Conservation (phyloP, 1,140 invertebrate species). For the Drosophila repletoides region DNA sequence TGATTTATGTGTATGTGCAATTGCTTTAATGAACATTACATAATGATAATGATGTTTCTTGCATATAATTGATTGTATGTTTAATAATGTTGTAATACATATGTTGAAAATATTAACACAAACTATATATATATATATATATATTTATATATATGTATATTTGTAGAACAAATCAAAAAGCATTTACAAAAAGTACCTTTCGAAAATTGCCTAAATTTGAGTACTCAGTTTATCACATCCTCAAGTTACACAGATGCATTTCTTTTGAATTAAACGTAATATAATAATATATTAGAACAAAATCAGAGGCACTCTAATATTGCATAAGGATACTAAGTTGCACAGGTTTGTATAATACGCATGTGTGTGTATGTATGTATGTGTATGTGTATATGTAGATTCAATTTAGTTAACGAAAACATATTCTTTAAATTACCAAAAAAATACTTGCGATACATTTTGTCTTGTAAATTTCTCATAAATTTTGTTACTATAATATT, state of each 20-base stretch:
- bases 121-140: conserved; percentile 26
- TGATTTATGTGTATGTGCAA: conserved; percentile 55
- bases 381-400: conserved; percentile 32
- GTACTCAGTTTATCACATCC: conserved; percentile 76
- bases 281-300: conserved; percentile 54
- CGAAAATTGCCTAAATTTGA: conserved; percentile 79
- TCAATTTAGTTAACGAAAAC: conserved; percentile 28
- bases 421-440: conserved; percentile 35
- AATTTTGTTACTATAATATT: conserved; percentile 48
- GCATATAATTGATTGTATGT: conserved; percentile 27
- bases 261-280: conserved; percentile 40
- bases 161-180: conserved; percentile 72
- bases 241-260: conserved; percentile 66
- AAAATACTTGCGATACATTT: conserved; percentile 21
- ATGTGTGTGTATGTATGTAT: conserved; percentile 23
- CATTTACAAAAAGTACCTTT: conserved; percentile 68
- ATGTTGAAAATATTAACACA: conserved; percentile 55
- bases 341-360: conserved; percentile 62
- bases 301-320: conserved; percentile 82
- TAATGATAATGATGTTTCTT: conserved; percentile 48
- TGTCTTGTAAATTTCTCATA: conserved; percentile 53
- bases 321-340: conserved; percentile 81
- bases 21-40: conserved; percentile 59
- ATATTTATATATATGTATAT: conserved; percentile 9
- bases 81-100: conserved; percentile 34